Conservation (phyloP, 2,797 vertebrate species). For the Manis pentadactyla region DNA sequence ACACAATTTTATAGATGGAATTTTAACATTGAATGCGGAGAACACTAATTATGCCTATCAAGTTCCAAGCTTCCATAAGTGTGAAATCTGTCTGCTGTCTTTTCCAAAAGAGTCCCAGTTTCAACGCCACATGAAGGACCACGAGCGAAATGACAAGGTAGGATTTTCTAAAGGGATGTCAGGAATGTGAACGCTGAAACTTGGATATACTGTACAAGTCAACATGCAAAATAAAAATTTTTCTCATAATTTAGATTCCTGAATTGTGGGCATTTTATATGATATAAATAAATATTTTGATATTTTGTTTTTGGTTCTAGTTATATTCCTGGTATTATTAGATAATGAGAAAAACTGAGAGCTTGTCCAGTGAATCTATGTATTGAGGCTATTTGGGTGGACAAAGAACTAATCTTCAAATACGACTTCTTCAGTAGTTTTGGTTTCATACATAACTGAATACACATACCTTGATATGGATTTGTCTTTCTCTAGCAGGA, state of each 20-base stretch:
- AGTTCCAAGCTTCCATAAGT: conserved; percentile 92
- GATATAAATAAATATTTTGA: not conserved
- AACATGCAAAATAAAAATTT: not conserved
- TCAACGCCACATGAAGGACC: conserved; percentile 96
- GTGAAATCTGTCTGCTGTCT: conserved; percentile 93
- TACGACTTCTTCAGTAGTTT: not conserved
- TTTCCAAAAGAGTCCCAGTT: conserved; percentile 96
- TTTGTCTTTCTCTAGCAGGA: not conserved
- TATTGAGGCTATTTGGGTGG: not conserved
- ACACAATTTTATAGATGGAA: conserved; percentile 87
- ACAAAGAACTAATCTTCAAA: not conserved
- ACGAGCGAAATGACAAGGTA: conserved; percentile 98
- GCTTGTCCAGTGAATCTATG: not conserved
- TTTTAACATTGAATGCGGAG: conserved; percentile 87
- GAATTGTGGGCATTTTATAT: not conserved
- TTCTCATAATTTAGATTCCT: not conserved
- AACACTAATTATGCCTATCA: conserved; percentile 87
- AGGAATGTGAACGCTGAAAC: not conserved
- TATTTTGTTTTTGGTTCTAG: not conserved
- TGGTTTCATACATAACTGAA: not conserved
- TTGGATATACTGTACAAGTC: not conserved
- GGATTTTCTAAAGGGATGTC: conserved; percentile 27
- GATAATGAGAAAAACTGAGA: not conserved
- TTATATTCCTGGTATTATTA: not conserved
- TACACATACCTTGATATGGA: not conserved